Percentiles rank a stretch among this genome's conserved stretches.
Evolutionary conservation across 2,888 invertebrate species (phyloP).

Genomic region (Clanis bilineata): DNA sequence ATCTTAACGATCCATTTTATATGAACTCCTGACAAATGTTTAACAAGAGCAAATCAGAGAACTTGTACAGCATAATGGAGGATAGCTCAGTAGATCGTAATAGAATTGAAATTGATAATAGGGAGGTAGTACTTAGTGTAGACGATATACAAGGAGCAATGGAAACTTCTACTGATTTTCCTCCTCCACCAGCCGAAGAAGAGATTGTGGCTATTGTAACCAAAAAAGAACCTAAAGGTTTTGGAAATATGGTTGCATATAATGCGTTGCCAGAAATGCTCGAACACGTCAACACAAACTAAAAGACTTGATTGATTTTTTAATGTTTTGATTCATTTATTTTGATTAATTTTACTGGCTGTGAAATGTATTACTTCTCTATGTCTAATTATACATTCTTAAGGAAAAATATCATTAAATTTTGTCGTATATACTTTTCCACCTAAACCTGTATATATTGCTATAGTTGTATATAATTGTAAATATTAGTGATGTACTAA

Average conservation of each 20-base stretch:
- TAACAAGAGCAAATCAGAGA: slow-evolving; percentile 77
- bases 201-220: slow-evolving; percentile 78
- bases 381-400: slow-evolving; percentile 23
- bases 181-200: slow-evolving; percentile 70
- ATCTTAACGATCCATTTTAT: slow-evolving; percentile 84
- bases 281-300: slow-evolving; percentile 68
- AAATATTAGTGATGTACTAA: slow-evolving; percentile 46
- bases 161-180: slow-evolving; percentile 61
- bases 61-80: slow-evolving; percentile 82
- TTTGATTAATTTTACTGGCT: slow-evolving; percentile 49
- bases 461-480: slow-evolving; percentile 55
- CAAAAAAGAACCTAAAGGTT: slow-evolving; percentile 75
- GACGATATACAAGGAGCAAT: slow-evolving; percentile 70
- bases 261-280: slow-evolving; percentile 78
- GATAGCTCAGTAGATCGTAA: slow-evolving; percentile 72
- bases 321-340: slow-evolving; percentile 29
- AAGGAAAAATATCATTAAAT: slow-evolving; percentile 36
- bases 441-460: slow-evolving; percentile 31
- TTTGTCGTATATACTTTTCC: slow-evolving; percentile 49
- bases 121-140: slow-evolving; percentile 75
- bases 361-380: slow-evolving; percentile 36
- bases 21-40: slow-evolving; percentile 89
- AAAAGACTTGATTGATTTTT: slow-evolving; percentile 33
- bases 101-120: slow-evolving; percentile 76
- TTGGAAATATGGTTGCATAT: slow-evolving; percentile 79